These are phyloP conservation scores for Sesia bembeciformis DNA, from an alignment of 2,888 invertebrate genomes.

Conservation along the genomic window DNA sequence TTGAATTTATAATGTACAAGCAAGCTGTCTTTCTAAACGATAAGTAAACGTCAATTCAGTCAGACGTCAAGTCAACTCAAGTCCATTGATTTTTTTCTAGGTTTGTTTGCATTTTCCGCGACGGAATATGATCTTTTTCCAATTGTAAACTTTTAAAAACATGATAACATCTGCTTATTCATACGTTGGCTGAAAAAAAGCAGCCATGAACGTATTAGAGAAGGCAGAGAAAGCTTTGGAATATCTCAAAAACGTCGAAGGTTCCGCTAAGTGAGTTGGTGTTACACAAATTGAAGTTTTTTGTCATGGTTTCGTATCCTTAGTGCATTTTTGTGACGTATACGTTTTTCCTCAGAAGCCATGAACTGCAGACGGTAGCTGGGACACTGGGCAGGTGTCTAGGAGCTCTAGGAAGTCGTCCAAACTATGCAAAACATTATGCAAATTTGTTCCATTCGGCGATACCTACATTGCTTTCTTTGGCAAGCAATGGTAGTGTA, in stretches of 20 bases:
- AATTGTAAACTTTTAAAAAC: conserved; percentile 12
- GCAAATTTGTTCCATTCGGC: conserved; percentile 55
- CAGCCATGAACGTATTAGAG: conserved; percentile 60
- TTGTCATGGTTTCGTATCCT: conserved; percentile 9
- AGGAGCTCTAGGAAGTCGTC: conserved; percentile 55
- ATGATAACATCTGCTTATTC: conserved; percentile 17
- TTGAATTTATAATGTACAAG: too few relatives aligned
- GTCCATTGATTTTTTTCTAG: conserved; percentile 35
- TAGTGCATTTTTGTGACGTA: conserved; percentile 4
- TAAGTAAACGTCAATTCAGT: neutral
- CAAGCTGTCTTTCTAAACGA: too few relatives aligned
- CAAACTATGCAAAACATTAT: conserved; percentile 56
- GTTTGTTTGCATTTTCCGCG: conserved; percentile 36
- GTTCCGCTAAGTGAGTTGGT: conserved; percentile 45
- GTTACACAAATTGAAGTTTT: conserved; percentile 3
- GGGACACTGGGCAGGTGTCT: conserved; percentile 60
- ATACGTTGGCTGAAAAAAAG: conserved; percentile 18
- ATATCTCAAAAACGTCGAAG: conserved; percentile 53
- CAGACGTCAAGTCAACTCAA: conserved; percentile 4
- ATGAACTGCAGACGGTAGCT: conserved; percentile 60
- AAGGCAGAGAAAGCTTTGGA: conserved; percentile 67
- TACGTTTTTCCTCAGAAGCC: conserved; percentile 36
- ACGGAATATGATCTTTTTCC: conserved; percentile 20
- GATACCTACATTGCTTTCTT: conserved; percentile 50
- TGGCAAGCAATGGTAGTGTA: conserved; percentile 65